phyloP scores from a whole-genome alignment of 1,140 invertebrate genomes.

The Centruroides vittatus region DNA sequence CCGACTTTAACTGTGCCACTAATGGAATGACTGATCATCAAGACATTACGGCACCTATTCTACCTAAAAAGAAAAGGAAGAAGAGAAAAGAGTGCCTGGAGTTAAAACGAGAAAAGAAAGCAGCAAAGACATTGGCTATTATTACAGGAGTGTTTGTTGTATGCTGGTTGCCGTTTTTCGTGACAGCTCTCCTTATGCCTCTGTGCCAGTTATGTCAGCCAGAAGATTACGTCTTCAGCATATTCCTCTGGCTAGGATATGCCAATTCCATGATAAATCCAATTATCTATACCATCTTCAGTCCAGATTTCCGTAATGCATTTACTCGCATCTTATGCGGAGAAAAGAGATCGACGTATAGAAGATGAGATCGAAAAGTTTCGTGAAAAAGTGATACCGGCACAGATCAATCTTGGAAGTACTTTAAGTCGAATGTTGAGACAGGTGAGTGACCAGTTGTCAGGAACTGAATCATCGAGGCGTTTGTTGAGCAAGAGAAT shows the following conservation, averaged over 20 bases:
- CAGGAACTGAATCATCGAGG: no score
- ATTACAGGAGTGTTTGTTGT: conserved; percentile 84
- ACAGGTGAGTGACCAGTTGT: no score
- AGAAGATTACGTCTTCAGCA: conserved; percentile 55
- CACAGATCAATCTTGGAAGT: no score
- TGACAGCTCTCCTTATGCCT: conserved; percentile 70
- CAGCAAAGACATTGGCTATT: conserved; percentile 81
- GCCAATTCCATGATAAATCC: conserved; percentile 83
- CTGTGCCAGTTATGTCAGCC: conserved; percentile 59
- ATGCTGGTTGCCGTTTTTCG: conserved; percentile 88
- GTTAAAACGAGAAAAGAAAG: conserved; percentile 71
- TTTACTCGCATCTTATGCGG: conserved; percentile 9
- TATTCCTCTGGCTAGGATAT: conserved; percentile 78
- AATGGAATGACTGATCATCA: neutral
- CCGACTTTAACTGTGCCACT: conserved; percentile 13
- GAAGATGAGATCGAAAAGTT: no score
- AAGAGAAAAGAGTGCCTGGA: conserved; percentile 56
- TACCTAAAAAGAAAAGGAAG: no score
- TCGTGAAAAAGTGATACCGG: no score
- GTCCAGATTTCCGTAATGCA: conserved; percentile 18
- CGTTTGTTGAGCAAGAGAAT: no score
- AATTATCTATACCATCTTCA: conserved; percentile 61
- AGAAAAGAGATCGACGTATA: no score
- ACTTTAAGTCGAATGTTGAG: no score
- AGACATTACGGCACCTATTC: neutral